Conservation (phyloP, 2,113 vertebrate genomes). For the Willisornis vidua region DNA sequence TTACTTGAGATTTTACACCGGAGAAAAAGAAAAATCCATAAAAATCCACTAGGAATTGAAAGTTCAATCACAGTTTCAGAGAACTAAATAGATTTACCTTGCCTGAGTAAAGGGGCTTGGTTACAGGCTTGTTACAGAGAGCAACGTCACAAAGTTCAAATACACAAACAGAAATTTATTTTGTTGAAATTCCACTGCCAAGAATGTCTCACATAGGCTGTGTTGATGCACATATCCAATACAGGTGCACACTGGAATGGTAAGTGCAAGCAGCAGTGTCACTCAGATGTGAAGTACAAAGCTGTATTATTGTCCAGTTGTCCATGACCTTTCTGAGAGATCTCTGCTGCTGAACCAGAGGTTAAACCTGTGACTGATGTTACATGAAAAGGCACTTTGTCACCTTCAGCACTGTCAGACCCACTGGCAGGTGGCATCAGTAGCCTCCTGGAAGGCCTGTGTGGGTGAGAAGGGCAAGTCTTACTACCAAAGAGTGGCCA, state of each 20-base stretch:
- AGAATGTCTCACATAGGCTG: background rate
- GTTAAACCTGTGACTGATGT: rapidly evolving
- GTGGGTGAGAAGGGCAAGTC: background rate
- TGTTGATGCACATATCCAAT: too few species aligned
- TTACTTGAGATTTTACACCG: background rate
- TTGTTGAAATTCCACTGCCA: background rate
- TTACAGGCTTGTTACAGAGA: background rate
- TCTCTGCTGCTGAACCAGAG: background rate
- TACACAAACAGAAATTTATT: rapidly evolving
- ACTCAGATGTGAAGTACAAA: background rate
- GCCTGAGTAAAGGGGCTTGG: background rate
- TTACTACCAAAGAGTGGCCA: background rate
- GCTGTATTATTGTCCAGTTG: background rate
- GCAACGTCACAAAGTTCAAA: background rate
- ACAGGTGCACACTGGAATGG: rapidly evolving
- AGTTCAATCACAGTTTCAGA: background rate
- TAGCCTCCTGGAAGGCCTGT: background rate
- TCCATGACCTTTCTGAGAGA: background rate
- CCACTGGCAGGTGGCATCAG: background rate
- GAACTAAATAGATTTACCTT: background rate
- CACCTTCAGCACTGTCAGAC: background rate
- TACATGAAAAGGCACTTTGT: background rate
- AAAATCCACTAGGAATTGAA: background rate
- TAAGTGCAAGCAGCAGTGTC: background rate
- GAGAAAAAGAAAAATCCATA: background rate